Evolutionary conservation across 2,888 invertebrate species (phyloP).

Genomic region (Frankliniella fusca): DNA sequence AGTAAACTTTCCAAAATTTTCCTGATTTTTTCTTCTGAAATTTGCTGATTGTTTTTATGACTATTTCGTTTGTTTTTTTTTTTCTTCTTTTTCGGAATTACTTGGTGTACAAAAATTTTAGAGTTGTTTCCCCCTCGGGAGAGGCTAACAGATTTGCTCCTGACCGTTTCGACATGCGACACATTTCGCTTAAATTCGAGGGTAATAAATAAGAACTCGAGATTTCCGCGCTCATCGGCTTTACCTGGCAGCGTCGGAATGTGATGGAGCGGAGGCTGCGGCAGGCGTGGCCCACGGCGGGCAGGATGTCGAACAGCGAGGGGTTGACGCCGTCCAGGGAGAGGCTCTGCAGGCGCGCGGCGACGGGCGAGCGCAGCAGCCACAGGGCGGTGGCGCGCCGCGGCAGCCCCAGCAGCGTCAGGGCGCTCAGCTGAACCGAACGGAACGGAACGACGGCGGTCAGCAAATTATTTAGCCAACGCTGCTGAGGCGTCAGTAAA

Average conservation of each 20-base stretch:
- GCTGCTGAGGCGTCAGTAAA: too few species aligned
- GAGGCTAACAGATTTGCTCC: too few species aligned
- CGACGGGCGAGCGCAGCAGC: background rate
- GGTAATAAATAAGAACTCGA: background rate
- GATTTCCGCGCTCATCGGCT: background rate
- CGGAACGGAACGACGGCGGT: background rate
- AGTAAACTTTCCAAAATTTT: too few species aligned
- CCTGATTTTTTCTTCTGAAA: too few species aligned
- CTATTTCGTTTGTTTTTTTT: too few species aligned
- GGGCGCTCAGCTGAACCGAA: background rate
- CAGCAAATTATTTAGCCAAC: too few species aligned
- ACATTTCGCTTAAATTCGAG: too few species aligned
- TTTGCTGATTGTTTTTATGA: too few species aligned
- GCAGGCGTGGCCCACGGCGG: background rate
- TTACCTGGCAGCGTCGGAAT: slow-evolving; percentile 1
- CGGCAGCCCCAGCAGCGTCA: slow-evolving; percentile 11
- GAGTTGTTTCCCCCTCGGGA: too few species aligned
- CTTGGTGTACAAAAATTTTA: too few species aligned
- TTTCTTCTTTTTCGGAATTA: too few species aligned
- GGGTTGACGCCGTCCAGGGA: slow-evolving; percentile 15
- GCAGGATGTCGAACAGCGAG: slow-evolving; percentile 18
- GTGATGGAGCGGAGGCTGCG: background rate
- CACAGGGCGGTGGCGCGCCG: background rate
- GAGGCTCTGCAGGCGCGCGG: background rate
- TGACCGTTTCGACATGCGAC: too few species aligned